These are phyloP conservation scores for Stenoptilia bipunctidactyla DNA, from an alignment of 2,888 invertebrate genomes.

Conservation along the genomic window DNA sequence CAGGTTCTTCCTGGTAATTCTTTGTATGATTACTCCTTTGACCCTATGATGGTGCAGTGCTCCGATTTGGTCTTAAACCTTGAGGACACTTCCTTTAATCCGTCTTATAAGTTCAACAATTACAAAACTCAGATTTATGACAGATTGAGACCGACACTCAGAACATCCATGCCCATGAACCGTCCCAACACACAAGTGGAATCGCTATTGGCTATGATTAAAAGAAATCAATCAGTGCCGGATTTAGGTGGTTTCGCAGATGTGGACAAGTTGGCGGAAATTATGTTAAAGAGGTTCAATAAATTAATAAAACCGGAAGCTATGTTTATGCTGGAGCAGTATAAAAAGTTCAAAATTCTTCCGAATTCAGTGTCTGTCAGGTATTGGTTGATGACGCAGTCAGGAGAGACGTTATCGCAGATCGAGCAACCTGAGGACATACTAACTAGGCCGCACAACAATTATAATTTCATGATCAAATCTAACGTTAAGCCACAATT, in stretches of 20 bases:
- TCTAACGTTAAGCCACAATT: neutral
- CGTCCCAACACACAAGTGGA: too few relatives aligned
- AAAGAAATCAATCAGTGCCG: too few relatives aligned
- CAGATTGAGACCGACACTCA: too few relatives aligned
- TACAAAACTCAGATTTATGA: too few relatives aligned
- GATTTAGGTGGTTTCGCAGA: neutral
- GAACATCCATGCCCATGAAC: too few relatives aligned
- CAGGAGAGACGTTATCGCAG: neutral
- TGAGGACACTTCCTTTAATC: too few relatives aligned
- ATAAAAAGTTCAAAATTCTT: neutral
- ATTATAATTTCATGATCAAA: constrained; percentile 1
- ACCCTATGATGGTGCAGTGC: too few relatives aligned
- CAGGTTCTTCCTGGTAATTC: too few relatives aligned
- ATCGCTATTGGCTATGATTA: too few relatives aligned
- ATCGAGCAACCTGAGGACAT: neutral
- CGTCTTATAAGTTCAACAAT: too few relatives aligned
- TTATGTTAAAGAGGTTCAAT: neutral
- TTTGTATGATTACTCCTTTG: too few relatives aligned
- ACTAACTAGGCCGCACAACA: neutral
- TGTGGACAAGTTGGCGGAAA: neutral
- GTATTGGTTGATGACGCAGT: neutral
- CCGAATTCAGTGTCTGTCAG: neutral
- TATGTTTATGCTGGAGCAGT: neutral
- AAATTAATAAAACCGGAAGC: neutral
- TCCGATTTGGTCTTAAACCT: too few relatives aligned